Base-by-base conservation (phyloP, 2,888 invertebrate species). In the Malthinus flaveolus region DNA sequence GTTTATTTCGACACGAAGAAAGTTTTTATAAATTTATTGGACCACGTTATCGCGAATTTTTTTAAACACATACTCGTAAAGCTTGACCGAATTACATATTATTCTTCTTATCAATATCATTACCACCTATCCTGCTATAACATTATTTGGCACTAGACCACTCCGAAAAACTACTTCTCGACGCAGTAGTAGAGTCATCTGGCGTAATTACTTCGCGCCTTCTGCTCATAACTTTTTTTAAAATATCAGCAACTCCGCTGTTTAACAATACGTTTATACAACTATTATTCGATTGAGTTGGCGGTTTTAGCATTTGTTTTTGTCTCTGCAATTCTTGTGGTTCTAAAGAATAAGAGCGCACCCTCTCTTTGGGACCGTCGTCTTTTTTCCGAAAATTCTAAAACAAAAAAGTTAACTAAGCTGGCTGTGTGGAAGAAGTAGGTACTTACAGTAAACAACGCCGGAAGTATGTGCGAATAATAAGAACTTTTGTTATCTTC, bases 221-320 rank as follows among this genome's bases (percentile, higher is more conserved):
- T 65, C 78, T 79, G 49, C 69, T 75, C 12, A 79, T 76, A 7
- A 79, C 78, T 52, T 73, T 70, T 57, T 79, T 78, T 49, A 78
- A 66, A 54, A 79, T 78, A 65, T 79, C 78, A 1, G 76, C 77
- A 32, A 79, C 77, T 5, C 78, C 76, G 23, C 62, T 64, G 49
- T 75, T 76, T 51, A 79, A 66, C 32, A 78, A 61, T 3, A 76
- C 78, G 57, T 79, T 78, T 49, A 79, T 77, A 62, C 78, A 79
- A 63, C 78, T 78, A 34, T 72, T 77, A 55, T 75, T 75, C 9
- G 72, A 66, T 23, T 68, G 60, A 4, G 69, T 63, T 8, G 66
- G 62, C 1, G 69, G 67, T 53, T 73, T 71, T 10, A 73, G 47
- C 36, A 71, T 51, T 45, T 71, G 71, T 61, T 74, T 75, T 56